Evolutionary conservation across 2,888 invertebrate species (phyloP), one percentile per base, ranked within the genome.

Genomic region (Trachelus troglodyta): DNA sequence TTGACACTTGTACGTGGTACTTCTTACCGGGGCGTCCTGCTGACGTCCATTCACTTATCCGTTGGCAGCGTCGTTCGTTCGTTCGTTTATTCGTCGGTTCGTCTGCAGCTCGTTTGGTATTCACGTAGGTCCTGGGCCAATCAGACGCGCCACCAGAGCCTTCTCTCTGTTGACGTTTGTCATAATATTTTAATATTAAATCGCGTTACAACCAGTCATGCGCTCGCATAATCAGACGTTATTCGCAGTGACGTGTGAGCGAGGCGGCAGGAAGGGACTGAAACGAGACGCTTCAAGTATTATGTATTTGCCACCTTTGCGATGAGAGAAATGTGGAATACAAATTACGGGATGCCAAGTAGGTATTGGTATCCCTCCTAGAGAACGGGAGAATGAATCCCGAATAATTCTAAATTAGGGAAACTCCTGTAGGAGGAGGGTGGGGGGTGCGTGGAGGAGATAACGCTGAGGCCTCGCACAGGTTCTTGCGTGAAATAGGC

Each of bases 161-260:
- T 84, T 85, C 82, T 85, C 85, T 87, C 85, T 91, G 90, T 91
- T 91, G 91, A 91, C 91, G 89, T 91, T 91, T 91, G 91, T 91
- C 90, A 91, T 91, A 91, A 91, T 91, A 91, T 91, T 91, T 91
- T 91, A 91, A 91, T 91, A 91, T 91, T 91, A 91, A 91, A 91
- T 91, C 90, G 90, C 88, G 87, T 91, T 90, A 91, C 87, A 88
- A 84, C 79, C 89, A 90, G 89, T 87, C 90, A 91, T 90, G 91
- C 91, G 91, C 88, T 89, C 88, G 91, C 90, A 91, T 91, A 91
- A 91, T 91, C 91, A 91, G 90, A 87, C 88, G 86, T 86, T 87
- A 84, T 85, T 87, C 87, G 83, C 31, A 68, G 77, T 75, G 77
- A 76, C 81, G 77, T 76, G 77, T 81, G 79, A 81, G 76, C 76